phyloP scores from a whole-genome alignment of 2,888 invertebrate genomes.

The Sialis fuliginosa region DNA sequence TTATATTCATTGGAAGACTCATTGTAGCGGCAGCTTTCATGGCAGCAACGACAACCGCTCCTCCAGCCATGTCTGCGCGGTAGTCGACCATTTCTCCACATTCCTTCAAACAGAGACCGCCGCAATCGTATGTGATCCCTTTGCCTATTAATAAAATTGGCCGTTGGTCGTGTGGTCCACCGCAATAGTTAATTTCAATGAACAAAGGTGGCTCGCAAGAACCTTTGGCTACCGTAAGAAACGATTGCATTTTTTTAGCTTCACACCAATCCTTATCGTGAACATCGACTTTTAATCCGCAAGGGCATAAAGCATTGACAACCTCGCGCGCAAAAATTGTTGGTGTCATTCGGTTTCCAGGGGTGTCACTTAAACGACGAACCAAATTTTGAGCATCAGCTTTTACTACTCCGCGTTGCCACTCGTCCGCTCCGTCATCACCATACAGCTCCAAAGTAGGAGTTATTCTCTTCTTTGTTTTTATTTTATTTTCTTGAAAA shows the following conservation, averaged over 20 bases:
- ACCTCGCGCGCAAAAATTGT: constrained; percentile 23
- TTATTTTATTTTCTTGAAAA: constrained; percentile 26
- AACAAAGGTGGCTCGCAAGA: no score
- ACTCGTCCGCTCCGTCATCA: constrained; percentile 15
- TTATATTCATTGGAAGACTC: constrained; percentile 33
- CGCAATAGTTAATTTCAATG: no score
- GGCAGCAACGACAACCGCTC: constrained; percentile 35
- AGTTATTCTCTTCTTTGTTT: constrained; percentile 10
- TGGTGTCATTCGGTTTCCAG: constrained; percentile 31
- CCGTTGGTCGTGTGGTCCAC: no score
- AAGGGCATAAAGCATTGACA: constrained; percentile 11
- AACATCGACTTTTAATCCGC: background rate
- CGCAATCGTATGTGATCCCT: no score
- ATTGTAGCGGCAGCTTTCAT: constrained; percentile 33
- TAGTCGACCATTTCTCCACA: constrained; percentile 10
- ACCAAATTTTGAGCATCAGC: constrained; percentile 30
- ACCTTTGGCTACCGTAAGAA: no score
- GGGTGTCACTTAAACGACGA: constrained; percentile 27
- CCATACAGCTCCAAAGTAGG: constrained; percentile 12
- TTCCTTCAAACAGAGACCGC: no score
- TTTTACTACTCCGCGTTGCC: constrained; percentile 21
- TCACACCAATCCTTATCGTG: no score
- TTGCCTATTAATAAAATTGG: no score
- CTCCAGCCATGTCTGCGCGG: constrained; percentile 43
- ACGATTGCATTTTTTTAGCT: no score